Conservation (phyloP, 1,140 invertebrate genomes). For the Dinothrombium tinctorium region DNA sequence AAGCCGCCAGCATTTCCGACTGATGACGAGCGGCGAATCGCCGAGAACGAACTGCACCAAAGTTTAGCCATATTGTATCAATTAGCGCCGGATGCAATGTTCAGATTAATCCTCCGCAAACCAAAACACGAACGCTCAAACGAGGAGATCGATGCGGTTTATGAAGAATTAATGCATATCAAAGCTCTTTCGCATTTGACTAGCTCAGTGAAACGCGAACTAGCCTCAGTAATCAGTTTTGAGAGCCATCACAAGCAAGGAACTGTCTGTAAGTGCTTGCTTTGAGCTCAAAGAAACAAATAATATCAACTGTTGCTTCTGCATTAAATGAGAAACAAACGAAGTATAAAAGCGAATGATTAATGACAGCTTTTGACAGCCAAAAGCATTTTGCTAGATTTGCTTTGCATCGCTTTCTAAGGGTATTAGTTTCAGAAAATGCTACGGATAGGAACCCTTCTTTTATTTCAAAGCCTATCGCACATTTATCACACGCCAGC, state of each 20-base stretch:
- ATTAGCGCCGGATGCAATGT: conserved; percentile 42
- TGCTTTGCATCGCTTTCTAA: too few relatives aligned
- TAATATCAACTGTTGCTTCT: neutral
- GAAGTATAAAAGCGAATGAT: neutral
- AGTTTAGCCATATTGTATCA: conserved; percentile 36
- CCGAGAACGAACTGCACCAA: conserved; percentile 41
- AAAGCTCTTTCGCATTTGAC: conserved; percentile 55
- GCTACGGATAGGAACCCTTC: too few relatives aligned
- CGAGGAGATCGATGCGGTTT: conserved; percentile 59
- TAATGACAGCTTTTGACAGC: neutral
- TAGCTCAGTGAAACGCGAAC: conserved; percentile 54
- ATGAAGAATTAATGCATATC: conserved; percentile 58
- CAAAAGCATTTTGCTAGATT: too few relatives aligned
- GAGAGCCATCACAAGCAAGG: conserved; percentile 53
- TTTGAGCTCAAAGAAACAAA: neutral
- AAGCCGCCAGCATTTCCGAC: conserved; percentile 17
- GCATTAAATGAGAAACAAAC: too few relatives aligned
- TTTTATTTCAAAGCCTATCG: too few relatives aligned
- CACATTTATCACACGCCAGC: too few relatives aligned
- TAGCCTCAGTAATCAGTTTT: conserved; percentile 52
- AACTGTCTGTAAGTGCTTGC: conserved; percentile 40
- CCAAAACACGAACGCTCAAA: conserved; percentile 42
- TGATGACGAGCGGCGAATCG: conserved; percentile 31
- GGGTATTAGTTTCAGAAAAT: too few relatives aligned
- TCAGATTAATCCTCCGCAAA: conserved; percentile 56